phyloP scores from a whole-genome alignment of 2,797 vertebrate species.

The Mus spretus region DNA sequence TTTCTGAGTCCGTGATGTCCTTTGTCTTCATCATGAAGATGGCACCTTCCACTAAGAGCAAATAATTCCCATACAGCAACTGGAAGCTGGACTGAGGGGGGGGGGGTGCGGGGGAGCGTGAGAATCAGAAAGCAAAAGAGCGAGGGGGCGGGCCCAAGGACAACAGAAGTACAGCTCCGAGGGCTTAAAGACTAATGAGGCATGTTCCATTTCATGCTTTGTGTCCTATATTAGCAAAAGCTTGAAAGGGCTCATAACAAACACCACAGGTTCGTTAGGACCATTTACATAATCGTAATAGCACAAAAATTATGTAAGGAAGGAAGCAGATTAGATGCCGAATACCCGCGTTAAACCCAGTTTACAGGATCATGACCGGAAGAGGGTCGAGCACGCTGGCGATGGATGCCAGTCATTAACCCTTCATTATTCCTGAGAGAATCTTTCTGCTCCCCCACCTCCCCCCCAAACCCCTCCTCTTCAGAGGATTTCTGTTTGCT shows the following conservation, averaged over 20 bases:
- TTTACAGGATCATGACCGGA: background rate
- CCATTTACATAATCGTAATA: constrained; percentile 48
- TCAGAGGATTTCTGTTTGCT: background rate
- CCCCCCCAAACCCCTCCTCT: background rate
- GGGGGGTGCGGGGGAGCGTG: rapidly evolving
- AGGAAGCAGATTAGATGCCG: background rate
- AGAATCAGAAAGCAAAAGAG: background rate
- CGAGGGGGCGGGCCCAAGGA: background rate
- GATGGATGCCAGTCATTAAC: background rate
- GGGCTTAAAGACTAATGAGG: background rate
- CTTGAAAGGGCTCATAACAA: background rate
- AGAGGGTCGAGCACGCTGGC: background rate
- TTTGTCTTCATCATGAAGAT: background rate
- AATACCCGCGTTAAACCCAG: background rate
- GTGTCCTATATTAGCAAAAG: background rate
- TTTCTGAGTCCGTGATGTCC: background rate
- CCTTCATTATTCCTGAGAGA: background rate
- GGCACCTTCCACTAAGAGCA: background rate
- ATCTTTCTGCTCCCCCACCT: too few relatives aligned
- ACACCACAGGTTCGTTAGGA: constrained; percentile 40
- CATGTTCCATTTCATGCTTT: constrained; percentile 1
- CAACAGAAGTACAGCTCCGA: background rate
- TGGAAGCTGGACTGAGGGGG: background rate
- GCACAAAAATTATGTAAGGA: background rate
- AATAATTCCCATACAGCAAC: background rate